Conservation (phyloP, 2,113 vertebrate genomes). For the Bubalus kerabau region DNA sequence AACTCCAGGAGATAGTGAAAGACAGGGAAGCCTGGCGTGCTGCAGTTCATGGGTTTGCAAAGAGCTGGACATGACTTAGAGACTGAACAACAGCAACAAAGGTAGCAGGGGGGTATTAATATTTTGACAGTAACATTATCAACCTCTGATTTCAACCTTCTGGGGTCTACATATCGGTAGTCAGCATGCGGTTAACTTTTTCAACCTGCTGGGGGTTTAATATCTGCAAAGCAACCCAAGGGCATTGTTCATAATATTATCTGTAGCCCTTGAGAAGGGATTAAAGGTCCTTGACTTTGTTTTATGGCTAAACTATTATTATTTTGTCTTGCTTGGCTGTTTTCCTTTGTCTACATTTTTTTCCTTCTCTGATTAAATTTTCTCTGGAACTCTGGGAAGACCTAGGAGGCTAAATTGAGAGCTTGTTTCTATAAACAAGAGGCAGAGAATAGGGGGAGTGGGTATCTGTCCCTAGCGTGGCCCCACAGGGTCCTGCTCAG, state of each 20-base stretch:
- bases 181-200: not conserved
- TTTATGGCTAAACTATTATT: not conserved
- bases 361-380: not conserved
- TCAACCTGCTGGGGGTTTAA: too few species aligned
- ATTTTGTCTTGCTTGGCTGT: not conserved
- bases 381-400: not conserved
- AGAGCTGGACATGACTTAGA: accelerated
- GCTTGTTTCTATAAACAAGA: not conserved
- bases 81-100: accelerated
- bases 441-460: not conserved
- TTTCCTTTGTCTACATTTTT: not conserved
- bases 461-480: not conserved
- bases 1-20: not conserved
- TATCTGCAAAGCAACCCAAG: not conserved
- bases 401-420: not conserved
- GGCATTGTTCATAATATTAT: not conserved
- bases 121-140: not conserved
- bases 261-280: not conserved
- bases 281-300: not conserved
- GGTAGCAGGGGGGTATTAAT: not conserved
- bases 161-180: not conserved
- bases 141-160: not conserved
- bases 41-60: accelerated
- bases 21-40: not conserved
- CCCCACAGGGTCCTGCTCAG: not conserved